Base-by-base conservation (phyloP, 1,140 invertebrate species). In the Zaprionus capensis region DNA sequence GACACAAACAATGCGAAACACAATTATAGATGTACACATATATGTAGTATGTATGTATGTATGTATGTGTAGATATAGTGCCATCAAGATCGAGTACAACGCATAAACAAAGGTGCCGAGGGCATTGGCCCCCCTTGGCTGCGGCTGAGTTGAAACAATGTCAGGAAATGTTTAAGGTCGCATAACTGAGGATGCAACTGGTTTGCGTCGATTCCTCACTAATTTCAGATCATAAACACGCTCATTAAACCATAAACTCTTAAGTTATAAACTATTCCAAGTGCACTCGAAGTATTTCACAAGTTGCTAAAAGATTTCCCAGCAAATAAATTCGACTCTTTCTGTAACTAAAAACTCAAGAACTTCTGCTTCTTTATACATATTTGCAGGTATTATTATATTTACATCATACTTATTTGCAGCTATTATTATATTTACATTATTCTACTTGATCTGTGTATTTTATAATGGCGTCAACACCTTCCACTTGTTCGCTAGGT, bases 121-220 rank as follows among this genome's bases (percentile, higher is more conserved):
- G 80, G 63, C 82, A 85, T 76, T 80, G 79, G 57, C 57, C 67
- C 46, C 24, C 20, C 22, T 34, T 34, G 14, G n/a, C 77, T 53
- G 68, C 64, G 70, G 88, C 31, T 34, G 31, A 34, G 31, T 34
- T 34, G 31, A 34, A 34, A 34, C 84, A 87, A 88, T 87, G 84
- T 55, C 68, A 71, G 84, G 84, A 87, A 87, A 81, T 84, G 53
- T 88, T 78, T 84, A 87, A 87, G 84, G 84, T 87, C 78, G 69
- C 41, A 3, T 9, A 46, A 17, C 22, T 22, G 22, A 22, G 22
- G 41, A 46, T 46, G 41, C 41, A 46, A 46, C 41, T 46, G 41
- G 41, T 17, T 46, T 17, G 38, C 41, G 68, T 69, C 63, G 71
- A 44, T 44, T 17, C 38, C 15, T 5, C 38, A 6, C 15, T 15